Evolutionary conservation across 2,888 invertebrate genomes (phyloP).

Genomic region (Xestia sexstrigata): DNA sequence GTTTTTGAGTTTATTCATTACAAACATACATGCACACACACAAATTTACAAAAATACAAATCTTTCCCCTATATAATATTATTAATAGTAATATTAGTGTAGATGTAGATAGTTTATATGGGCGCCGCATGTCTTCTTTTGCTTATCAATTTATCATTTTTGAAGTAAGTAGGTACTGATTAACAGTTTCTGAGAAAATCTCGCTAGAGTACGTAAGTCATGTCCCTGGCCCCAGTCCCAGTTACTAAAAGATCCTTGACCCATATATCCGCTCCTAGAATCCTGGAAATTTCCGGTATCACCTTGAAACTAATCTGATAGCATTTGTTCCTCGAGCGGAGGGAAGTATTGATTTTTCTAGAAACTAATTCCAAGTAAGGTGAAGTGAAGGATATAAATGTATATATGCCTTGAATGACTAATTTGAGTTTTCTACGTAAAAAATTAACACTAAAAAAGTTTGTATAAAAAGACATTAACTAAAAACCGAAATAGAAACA

Average conservation of each 20-base stretch:
- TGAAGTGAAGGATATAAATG: constrained; percentile 34
- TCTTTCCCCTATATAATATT: too few species aligned
- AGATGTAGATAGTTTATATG: too few species aligned
- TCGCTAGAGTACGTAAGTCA: not conserved
- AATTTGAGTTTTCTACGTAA: constrained; percentile 1
- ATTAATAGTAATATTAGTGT: too few species aligned
- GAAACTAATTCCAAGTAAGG: constrained; percentile 14
- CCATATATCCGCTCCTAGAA: constrained; percentile 9
- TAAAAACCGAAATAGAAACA: constrained; percentile 23
- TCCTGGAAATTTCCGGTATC: not conserved
- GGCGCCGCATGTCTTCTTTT: not conserved
- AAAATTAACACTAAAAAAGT: constrained; percentile 1
- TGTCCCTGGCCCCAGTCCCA: constrained; percentile 5
- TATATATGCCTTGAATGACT: constrained; percentile 6
- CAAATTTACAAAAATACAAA: too few species aligned
- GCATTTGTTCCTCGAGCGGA: not conserved
- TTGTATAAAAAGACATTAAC: constrained; percentile 1
- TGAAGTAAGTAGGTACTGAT: not conserved
- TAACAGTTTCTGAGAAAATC: not conserved
- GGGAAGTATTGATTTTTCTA: constrained; percentile 4
- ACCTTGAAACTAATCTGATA: constrained; percentile 26
- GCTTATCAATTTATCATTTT: not conserved
- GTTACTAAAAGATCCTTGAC: constrained; percentile 22
- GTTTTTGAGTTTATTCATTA: too few species aligned
- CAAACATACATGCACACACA: too few species aligned